Evolutionary conservation across 2,113 vertebrate species (phyloP), one percentile per base, ranked within the genome.

Genomic region (Bubo scandiacus): DNA sequence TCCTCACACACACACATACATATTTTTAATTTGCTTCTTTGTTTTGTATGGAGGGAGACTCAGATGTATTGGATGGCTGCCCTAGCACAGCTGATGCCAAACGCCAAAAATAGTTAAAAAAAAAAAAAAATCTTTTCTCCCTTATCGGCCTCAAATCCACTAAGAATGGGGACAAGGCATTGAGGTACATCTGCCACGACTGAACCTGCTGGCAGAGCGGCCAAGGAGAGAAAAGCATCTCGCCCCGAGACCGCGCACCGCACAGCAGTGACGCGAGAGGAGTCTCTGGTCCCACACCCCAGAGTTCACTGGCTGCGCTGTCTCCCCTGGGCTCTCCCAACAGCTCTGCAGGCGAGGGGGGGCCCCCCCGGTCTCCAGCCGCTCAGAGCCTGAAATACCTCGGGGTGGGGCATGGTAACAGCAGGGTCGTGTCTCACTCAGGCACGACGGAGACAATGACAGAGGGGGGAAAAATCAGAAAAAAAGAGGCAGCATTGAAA

Each of bases 11-110:
- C 58, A 63, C 58, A 67, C 86, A 70, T 8, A 80, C 29, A 1
- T 61, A 81, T 77, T 96, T 96, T 94, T 97, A 92, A 90, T 91
- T 88, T 92, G 90, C 80, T 86, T 52, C 91, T 94, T 94, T 89
- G 62, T 95, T 97, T 92, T 84, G 75, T 94, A 67, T 9, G 1
- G 89, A 90, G 92, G 95, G 86, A 88, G 79, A 66, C 81, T 96
- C 92, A 66, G 94, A 87, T 86, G 94, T 81, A 52, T 95, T 96
- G 97, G 97, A 98, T 63, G 59, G 26, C 36, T 55, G 96, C 96
- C 95, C 96, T 80, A 54, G 82, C 72, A 63, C 66, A 95, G 65
- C 47, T n/a, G 74, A 79, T 94, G 81, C 94, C 96, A 97, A 80
- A 73, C 36, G 19, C 78, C 94, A 88, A 96, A 91, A 90, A 79